Percentiles rank a stretch among this genome's conserved stretches.
phyloP scores from a whole-genome alignment of 2,113 vertebrate genomes.

The Zootoca vivipara region DNA sequence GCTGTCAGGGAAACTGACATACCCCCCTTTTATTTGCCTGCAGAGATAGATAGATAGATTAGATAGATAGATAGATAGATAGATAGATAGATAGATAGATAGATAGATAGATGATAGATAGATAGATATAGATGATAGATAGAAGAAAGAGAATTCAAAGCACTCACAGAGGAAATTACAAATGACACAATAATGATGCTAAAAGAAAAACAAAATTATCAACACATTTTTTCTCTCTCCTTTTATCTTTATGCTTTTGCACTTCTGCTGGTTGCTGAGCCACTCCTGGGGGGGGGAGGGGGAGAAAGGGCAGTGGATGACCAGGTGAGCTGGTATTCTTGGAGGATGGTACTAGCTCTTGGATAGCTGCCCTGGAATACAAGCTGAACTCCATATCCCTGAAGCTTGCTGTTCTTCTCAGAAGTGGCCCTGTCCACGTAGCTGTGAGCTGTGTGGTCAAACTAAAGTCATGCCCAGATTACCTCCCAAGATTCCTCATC shows the following conservation, averaged over 20 bases:
- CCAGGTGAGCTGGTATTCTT: constrained; percentile 13
- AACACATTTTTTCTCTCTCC: constrained; percentile 52
- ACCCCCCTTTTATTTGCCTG: constrained; percentile 64
- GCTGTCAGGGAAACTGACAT: constrained; percentile 66
- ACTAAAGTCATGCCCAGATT: too few relatives aligned
- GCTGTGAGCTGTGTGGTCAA: neutral
- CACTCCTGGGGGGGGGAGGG: neutral
- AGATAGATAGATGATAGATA: constrained; percentile 24
- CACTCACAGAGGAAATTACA: constrained; percentile 62
- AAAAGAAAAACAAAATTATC: constrained; percentile 38
- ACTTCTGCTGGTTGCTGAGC: constrained; percentile 36
- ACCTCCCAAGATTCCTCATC: too few relatives aligned
- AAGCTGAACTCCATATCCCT: neutral
- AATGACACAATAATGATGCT: constrained; percentile 46
- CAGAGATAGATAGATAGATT: constrained; percentile 52
- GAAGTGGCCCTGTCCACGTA: fast-evolving
- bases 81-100: constrained; percentile 45
- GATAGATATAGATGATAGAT: constrained; percentile 34
- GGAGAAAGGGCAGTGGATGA: neutral
- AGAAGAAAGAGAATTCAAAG: constrained; percentile 49
- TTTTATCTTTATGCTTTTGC: constrained; percentile 58
- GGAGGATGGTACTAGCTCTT: neutral
- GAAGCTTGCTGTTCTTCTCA: neutral
- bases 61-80: too few relatives aligned
- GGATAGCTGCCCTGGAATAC: fast-evolving